Evolutionary conservation across 1,140 invertebrate species (phyloP), one percentile per base, ranked within the genome.

Genomic region (Polypedilum pembai): DNA sequence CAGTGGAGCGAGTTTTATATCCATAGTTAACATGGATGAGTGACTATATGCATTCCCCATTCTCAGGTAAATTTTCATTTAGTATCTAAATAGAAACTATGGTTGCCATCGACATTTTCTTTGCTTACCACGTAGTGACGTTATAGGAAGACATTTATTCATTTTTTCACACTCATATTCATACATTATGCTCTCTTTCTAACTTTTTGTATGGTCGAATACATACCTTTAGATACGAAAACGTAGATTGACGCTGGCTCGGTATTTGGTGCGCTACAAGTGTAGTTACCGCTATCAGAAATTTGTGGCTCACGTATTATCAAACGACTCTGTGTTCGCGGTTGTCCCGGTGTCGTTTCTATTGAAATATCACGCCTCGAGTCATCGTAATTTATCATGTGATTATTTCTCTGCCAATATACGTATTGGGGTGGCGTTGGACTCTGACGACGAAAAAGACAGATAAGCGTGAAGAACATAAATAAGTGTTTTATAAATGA

Each of bases 371-470:
- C 93, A 66, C 92, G 91, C 73, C 93, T 86, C 3, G 90, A 87
- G 41, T 89, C 92, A 83, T 95, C 93, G 82, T 94, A 95, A 85
- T 95, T 95, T 84, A 95, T 94, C 91, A 95, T 94, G 74, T 90
- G 88, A 79, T 93, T 91, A 84, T 95, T 94, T 84, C 94, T 93
- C 84, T 92, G 94, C 93, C 92, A 94, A 85, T 94, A 94, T 73
- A 94, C 92, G 84, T 92, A 94, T 82, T 94, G 92, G 21, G 93
- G 93, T 73, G 92, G 92, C 77, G 91, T 92, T 56, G 92, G 92
- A 81, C 92, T 94, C 92, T 94, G 86, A 40, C 15, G 1, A 12
- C 15, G 12, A 4, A 3, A n/a, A n/a, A n/a, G 24, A 33, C 24
- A 33, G 24, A 33, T 5, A 33, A 33, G 24, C 24, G 24, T 33